Conservation (phyloP, 2,113 vertebrate genomes). For the Oncorhynchus nerka region DNA sequence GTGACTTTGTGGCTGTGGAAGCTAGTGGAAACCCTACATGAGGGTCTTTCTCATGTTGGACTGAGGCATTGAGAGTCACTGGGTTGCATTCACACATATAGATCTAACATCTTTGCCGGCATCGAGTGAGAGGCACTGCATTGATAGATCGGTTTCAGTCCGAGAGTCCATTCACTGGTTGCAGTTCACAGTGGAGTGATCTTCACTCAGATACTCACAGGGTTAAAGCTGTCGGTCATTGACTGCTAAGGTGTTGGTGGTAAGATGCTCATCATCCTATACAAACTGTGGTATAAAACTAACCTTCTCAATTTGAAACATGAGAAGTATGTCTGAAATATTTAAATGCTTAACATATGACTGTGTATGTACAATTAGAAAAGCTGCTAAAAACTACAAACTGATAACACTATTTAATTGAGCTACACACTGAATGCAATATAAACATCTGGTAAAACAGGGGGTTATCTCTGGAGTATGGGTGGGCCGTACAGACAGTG, state of each 20-base stretch:
- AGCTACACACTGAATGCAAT: slow-evolving; percentile 27
- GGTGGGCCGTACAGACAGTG: slow-evolving; percentile 27
- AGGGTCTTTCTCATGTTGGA: slow-evolving; percentile 15
- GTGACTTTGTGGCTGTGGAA: too few relatives aligned
- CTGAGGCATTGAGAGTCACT: slow-evolving; percentile 16
- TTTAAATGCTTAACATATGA: slow-evolving; percentile 35
- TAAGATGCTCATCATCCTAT: slow-evolving; percentile 25
- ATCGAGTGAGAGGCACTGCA: slow-evolving; percentile 16
- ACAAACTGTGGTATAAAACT: slow-evolving; percentile 41
- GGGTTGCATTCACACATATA: slow-evolving; percentile 40
- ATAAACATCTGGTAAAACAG: slow-evolving; percentile 64
- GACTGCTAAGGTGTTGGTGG: slow-evolving; percentile 25
- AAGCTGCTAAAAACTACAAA: slow-evolving; percentile 41
- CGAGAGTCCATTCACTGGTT: slow-evolving; percentile 9
- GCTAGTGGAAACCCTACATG: too few relatives aligned
- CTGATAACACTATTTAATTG: slow-evolving; percentile 31
- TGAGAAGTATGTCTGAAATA: slow-evolving; percentile 35
- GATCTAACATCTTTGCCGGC: slow-evolving; percentile 10
- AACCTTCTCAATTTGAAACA: slow-evolving; percentile 31
- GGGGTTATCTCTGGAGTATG: slow-evolving; percentile 41
- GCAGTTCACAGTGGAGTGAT: not conserved
- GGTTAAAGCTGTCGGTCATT: not conserved
- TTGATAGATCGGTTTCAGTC: slow-evolving; percentile 11
- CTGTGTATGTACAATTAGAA: slow-evolving; percentile 49
- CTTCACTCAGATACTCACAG: slow-evolving; percentile 6